Evolutionary conservation across 2,113 vertebrate species (phyloP), one percentile per base, ranked within the genome.

Genomic region (Channa maculata): DNA sequence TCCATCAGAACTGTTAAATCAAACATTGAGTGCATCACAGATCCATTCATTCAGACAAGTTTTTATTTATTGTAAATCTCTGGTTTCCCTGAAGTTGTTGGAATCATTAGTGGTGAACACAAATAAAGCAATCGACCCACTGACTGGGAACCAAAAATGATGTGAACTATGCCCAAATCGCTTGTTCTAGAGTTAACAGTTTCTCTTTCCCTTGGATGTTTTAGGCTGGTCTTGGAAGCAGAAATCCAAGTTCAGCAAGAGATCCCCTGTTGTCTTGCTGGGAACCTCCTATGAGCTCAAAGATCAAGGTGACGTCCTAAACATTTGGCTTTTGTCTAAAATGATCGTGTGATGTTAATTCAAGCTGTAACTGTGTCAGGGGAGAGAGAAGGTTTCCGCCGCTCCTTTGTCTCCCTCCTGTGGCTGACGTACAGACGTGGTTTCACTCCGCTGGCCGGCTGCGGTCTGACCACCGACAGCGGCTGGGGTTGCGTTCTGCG

Each of bases 401-500:
- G 65, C 73, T 90, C 92, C 75, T 97, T 97, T 9, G 64, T 89
- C 1, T 96, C 97, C 0, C 91, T 95, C 5, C 78, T 97, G 45
- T 98, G 97, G 97, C 57, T 98, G 81, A 97, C 96, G 0, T 98
- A 98, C 79, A 93, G 97, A 59, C 90, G 93, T 38, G 95, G 96
- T 52, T 97, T 98, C 83, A 92, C 92, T 1, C 91, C 81, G 0
- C 86, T 98, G 10, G 77, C 87, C 0, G 94, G 95, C 54, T 90
- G 93, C 11, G 77, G 84, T 9, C 92, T 95, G 79, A 96, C 95
- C 70, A 96, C 95, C 0, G 97, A 98, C 90, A 94, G 96, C 1
- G 96, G 97, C 71, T 98, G 96, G 97, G 96, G 97, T 11, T 98
- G 97, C 83, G 95, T 96, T 87, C 78, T 98, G 3, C 95, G 97